Evolutionary conservation across 2,797 vertebrate genomes (phyloP).

Genomic region (Lepus oiostolus): DNA sequence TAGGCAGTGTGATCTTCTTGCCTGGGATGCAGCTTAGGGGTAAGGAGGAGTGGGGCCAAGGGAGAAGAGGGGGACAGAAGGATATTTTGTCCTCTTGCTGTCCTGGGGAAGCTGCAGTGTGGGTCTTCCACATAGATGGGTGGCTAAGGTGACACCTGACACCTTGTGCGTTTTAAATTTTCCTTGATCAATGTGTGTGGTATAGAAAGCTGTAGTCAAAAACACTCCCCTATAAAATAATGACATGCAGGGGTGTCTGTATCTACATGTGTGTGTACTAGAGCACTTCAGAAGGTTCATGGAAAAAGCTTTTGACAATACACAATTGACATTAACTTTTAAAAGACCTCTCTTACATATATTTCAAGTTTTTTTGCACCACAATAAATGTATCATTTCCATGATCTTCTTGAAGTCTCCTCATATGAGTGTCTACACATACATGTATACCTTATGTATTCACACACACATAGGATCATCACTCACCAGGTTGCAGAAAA

Average conservation of each 20-base stretch:
- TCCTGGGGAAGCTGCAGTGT: background rate
- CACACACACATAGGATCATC: background rate
- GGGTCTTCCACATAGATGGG: background rate
- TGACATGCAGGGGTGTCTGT: background rate
- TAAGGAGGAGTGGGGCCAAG: background rate
- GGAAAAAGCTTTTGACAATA: no score
- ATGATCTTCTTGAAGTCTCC: no score
- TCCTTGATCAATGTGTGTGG: background rate
- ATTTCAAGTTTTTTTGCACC: no score
- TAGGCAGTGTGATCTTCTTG: background rate
- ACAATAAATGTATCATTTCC: no score
- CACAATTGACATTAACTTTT: no score
- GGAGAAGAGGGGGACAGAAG: background rate
- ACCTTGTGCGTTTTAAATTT: background rate
- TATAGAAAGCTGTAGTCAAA: slow-evolving; percentile 1
- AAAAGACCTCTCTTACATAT: no score
- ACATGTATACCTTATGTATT: background rate
- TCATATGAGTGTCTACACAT: background rate
- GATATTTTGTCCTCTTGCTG: background rate
- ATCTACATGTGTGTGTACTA: background rate
- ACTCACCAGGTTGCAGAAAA: background rate
- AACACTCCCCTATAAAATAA: background rate
- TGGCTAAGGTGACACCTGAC: background rate
- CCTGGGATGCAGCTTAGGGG: background rate
- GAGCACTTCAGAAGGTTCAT: no score